These are phyloP conservation scores for Xylocampa areola DNA, from an alignment of 2,888 invertebrate genomes.

Conservation along the genomic window DNA sequence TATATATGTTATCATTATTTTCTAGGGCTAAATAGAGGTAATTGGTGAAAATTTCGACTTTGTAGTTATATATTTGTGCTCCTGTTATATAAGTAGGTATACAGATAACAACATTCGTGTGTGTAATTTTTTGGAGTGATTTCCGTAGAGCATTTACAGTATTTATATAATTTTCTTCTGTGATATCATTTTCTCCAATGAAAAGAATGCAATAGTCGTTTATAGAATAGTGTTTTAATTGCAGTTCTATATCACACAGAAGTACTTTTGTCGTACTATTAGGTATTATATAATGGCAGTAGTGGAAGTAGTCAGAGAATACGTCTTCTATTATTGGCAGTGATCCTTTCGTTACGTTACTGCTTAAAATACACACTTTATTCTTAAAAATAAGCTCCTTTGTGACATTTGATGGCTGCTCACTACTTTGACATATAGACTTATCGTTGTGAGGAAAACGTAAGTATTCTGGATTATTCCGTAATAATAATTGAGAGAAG, in stretches of 20 bases:
- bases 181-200: slow-evolving; percentile 4
- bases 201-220: not conserved
- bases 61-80: too few species aligned
- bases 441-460: not conserved
- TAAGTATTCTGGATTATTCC: too few species aligned
- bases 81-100: slow-evolving; percentile 2
- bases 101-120: not conserved
- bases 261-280: too few species aligned
- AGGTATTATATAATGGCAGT: too few species aligned
- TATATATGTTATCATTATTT: not conserved
- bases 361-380: too few species aligned
- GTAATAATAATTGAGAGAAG: too few species aligned
- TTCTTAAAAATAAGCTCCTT: not conserved
- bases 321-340: too few species aligned
- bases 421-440: not conserved
- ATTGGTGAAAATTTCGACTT: not conserved
- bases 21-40: not conserved
- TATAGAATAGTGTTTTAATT: not conserved
- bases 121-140: not conserved
- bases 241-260: too few species aligned
- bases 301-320: too few species aligned
- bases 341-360: too few species aligned
- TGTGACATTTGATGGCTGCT: not conserved
- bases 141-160: not conserved
- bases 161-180: slow-evolving; percentile 3